phyloP scores from a whole-genome alignment of 2,888 invertebrate genomes.

The Cryptocheilus praepositus region DNA sequence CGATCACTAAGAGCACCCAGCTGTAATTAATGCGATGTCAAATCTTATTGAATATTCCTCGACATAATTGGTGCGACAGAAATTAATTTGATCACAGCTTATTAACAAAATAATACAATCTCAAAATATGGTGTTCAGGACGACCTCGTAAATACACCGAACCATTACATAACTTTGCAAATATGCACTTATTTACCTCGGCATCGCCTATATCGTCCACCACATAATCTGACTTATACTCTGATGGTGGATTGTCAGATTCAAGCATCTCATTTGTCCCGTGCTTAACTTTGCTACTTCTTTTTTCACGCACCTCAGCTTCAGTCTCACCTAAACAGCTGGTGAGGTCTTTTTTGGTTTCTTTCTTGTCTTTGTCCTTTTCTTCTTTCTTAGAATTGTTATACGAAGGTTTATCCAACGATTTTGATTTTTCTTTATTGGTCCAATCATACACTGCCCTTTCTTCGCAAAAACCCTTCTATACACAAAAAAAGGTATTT shows the following conservation, averaged over 20 bases:
- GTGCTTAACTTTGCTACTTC: constrained; percentile 62
- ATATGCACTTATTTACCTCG: constrained; percentile 58
- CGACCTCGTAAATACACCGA: too few species aligned
- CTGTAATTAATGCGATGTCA: constrained; percentile 37
- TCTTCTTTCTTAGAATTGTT: constrained; percentile 65
- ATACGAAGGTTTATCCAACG: constrained; percentile 68
- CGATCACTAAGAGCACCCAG: constrained; percentile 63
- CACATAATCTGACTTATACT: constrained; percentile 74
- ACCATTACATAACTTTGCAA: constrained; percentile 1
- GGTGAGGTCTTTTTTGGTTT: constrained; percentile 56
- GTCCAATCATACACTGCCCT: constrained; percentile 69
- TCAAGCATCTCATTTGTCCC: constrained; percentile 73
- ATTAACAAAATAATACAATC: too few species aligned
- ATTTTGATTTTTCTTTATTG: constrained; percentile 72
- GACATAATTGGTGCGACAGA: too few species aligned
- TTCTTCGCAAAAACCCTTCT: constrained; percentile 70
- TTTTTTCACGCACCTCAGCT: constrained; percentile 57
- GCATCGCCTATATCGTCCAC: constrained; percentile 75
- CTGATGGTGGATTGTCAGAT: constrained; percentile 69
- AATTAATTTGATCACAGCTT: too few species aligned
- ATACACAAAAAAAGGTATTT: constrained; percentile 13
- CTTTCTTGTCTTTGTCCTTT: constrained; percentile 68
- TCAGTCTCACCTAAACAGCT: constrained; percentile 47
- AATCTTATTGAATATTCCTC: too few species aligned
- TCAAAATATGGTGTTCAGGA: too few species aligned